Conservation (phyloP, 2,888 invertebrate genomes). For the Gastrophysa polygoni region DNA sequence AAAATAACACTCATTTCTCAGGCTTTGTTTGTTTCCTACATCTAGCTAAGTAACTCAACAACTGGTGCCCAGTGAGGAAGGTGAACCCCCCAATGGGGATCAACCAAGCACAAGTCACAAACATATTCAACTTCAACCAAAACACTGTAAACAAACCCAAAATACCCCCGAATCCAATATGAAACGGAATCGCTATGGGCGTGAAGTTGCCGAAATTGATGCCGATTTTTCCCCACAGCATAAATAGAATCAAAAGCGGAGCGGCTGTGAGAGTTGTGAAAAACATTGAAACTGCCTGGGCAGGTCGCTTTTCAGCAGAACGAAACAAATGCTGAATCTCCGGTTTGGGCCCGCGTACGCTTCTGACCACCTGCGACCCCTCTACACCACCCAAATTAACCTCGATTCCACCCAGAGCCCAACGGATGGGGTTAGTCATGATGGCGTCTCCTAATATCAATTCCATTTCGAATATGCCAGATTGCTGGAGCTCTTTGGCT, state of each 20-base stretch:
- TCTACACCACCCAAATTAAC: conserved; percentile 60
- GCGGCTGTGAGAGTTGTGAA: conserved; percentile 85
- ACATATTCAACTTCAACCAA: conserved; percentile 96
- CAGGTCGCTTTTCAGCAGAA: conserved; percentile 88
- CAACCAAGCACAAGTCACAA: conserved; percentile 90
- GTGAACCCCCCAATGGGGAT: conserved; percentile 84
- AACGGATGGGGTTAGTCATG: conserved; percentile 86
- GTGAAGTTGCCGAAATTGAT: conserved; percentile 87
- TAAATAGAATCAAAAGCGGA: conserved; percentile 81
- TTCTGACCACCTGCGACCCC: conserved; percentile 37
- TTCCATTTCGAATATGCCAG: conserved; percentile 81
- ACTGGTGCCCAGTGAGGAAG: conserved; percentile 90
- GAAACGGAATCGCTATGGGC: conserved; percentile 86
- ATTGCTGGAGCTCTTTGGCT: conserved; percentile 77
- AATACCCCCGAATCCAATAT: conserved; percentile 85
- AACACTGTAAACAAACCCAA: conserved; percentile 87
- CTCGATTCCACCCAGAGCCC: conserved; percentile 80
- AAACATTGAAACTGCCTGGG: conserved; percentile 84
- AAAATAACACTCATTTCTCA: conserved; percentile 26
- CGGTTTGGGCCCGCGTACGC: conserved; percentile 61
- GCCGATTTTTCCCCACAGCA: conserved; percentile 86
- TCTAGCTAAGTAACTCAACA: conserved; percentile 79
- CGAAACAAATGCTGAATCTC: conserved; percentile 86
- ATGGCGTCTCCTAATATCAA: conserved; percentile 91
- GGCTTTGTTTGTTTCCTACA: conserved; percentile 41